A percentile compares a stretch with the other conserved stretches of the same genome.
Conservation (phyloP, 2,113 vertebrate species). For the human (Homo sapiens) region DNA sequence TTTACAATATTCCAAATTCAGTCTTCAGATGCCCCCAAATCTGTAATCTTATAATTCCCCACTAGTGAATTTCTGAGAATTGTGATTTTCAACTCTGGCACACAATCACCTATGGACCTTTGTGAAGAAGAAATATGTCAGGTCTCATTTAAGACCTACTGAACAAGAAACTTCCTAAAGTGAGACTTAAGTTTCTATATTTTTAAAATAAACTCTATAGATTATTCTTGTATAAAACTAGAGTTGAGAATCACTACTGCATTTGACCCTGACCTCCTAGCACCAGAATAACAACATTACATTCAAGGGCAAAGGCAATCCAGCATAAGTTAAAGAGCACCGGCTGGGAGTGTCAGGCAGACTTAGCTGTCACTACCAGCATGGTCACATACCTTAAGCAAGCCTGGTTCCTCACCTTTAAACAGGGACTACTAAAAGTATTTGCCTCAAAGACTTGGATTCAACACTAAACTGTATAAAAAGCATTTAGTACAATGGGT, state of each 20-base stretch:
- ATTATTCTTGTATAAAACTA: neutral
- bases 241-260: conserved; percentile 30
- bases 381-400: neutral
- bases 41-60: conserved; percentile 19
- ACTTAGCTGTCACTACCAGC: neutral
- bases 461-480: neutral
- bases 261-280: neutral
- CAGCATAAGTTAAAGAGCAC: neutral
- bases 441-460: neutral
- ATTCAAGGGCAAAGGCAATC: conserved; percentile 48
- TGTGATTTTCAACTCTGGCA: neutral
- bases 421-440: neutral
- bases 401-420: neutral
- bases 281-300: conserved; percentile 13
- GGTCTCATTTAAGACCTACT: neutral
- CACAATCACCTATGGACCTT: neutral
- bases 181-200: conserved; percentile 17
- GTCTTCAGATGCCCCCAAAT: conserved; percentile 27
- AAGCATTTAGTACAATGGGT: neutral
- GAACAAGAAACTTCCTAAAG: conserved; percentile 16
- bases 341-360: neutral
- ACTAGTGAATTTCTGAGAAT: conserved; percentile 1
- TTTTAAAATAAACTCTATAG: neutral
- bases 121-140: conserved; percentile 39
- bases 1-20: conserved; percentile 50